Conservation (phyloP, 2,797 vertebrate genomes). For the Lepilemur ruficaudatus region DNA sequence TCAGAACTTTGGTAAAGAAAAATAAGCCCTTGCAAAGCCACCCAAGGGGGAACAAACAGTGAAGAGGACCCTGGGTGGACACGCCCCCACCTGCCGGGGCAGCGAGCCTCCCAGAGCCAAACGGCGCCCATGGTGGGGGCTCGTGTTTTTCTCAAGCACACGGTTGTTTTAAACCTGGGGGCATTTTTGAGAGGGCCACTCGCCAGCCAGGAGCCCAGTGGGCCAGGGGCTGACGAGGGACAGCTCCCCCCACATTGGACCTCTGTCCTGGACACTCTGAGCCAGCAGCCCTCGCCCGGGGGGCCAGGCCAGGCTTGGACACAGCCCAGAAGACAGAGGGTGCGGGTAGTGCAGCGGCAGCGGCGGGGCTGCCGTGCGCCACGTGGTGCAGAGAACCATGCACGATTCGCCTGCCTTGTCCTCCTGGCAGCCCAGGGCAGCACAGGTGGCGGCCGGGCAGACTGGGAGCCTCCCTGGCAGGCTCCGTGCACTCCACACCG, state of each 20-base stretch:
- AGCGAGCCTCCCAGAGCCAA: background rate
- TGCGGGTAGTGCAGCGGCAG: rapidly evolving
- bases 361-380: no score
- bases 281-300: background rate
- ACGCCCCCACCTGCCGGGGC: rapidly evolving
- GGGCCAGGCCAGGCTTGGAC: background rate
- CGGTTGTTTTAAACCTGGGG: background rate
- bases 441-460: rapidly evolving
- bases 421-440: background rate
- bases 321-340: background rate
- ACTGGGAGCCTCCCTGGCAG: rapidly evolving
- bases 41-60: no score
- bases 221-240: background rate
- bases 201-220: rapidly evolving
- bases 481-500: no score
- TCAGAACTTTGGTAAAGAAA: background rate
- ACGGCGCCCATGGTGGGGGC: rapidly evolving
- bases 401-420: rapidly evolving
- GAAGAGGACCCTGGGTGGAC: background rate
- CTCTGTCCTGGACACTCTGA: background rate
- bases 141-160: background rate
- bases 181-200: background rate
- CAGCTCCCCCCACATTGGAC: background rate
- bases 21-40: background rate
- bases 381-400: rapidly evolving